phyloP scores from a whole-genome alignment of 1,140 invertebrate genomes.

The Drosophila hydei region DNA sequence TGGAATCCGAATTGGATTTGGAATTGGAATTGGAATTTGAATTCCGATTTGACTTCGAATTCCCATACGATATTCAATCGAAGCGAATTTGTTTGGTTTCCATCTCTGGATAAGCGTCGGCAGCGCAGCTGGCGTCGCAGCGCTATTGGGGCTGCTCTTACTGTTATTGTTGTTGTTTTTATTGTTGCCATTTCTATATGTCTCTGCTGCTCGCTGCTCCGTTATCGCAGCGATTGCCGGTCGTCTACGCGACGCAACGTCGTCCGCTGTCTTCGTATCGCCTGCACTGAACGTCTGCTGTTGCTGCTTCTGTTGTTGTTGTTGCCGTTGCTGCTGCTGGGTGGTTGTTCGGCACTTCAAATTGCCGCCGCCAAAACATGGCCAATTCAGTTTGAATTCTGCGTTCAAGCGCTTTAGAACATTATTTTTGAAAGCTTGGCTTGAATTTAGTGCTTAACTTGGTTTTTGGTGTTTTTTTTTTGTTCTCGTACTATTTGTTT shows the following conservation, averaged over 20 bases:
- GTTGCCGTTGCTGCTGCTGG: constrained; percentile 11
- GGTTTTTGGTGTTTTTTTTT: not conserved
- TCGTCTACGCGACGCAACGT: constrained; percentile 19
- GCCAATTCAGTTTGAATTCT: constrained; percentile 78
- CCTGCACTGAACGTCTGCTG: constrained; percentile 6
- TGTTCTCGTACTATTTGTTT: constrained; percentile 5
- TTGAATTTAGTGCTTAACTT: not conserved
- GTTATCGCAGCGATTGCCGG: constrained; percentile 25
- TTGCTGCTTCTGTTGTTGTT: constrained; percentile 1
- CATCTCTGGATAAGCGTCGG: constrained; percentile 9
- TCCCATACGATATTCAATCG: constrained; percentile 15
- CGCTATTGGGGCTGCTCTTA: not conserved
- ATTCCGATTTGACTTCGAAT: constrained; percentile 18
- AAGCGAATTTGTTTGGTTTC: constrained; percentile 6
- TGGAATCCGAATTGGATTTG: too few relatives aligned
- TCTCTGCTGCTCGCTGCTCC: constrained; percentile 1
- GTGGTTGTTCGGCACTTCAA: constrained; percentile 30
- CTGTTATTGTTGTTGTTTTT: constrained; percentile 1
- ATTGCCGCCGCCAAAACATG: constrained; percentile 62
- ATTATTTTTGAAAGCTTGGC: constrained; percentile 20
- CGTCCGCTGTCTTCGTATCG: constrained; percentile 23
- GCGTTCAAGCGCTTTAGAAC: constrained; percentile 77
- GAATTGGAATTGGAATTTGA: not conserved
- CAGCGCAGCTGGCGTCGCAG: constrained; percentile 12
- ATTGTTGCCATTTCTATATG: not conserved